These are phyloP conservation scores for Zalophus californianus DNA, from an alignment of 2,797 vertebrate species.

Conservation along the genomic window DNA sequence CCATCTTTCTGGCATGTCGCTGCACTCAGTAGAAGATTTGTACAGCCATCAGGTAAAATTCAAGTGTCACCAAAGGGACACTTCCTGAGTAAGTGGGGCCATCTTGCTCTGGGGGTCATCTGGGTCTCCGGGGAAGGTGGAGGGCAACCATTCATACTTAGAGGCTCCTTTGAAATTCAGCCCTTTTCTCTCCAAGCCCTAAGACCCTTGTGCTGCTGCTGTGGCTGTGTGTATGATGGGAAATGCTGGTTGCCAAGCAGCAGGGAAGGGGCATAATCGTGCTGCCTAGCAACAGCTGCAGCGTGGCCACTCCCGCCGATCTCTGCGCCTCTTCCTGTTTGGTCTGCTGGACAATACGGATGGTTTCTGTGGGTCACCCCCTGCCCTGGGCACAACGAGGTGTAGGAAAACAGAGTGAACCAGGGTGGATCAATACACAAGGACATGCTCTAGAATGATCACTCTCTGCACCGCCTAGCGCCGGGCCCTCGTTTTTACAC, in stretches of 20 bases:
- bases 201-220: slow-evolving; percentile 41
- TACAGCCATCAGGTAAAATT: background rate
- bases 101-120: background rate
- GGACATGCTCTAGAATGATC: background rate
- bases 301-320: slow-evolving; percentile 69
- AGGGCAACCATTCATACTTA: background rate
- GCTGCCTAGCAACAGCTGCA: slow-evolving; percentile 80
- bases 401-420: background rate
- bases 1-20: background rate
- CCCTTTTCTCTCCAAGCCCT: slow-evolving; percentile 21
- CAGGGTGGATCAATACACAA: too few species aligned
- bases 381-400: background rate
- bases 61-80: background rate
- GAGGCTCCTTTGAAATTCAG: background rate
- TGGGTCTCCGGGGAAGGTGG: background rate
- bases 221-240: slow-evolving; percentile 60
- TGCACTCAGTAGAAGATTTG: background rate
- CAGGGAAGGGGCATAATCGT: slow-evolving; percentile 71
- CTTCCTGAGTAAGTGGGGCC: background rate
- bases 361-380: background rate
- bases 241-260: slow-evolving; percentile 81
- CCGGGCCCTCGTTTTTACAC: background rate
- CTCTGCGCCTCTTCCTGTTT: slow-evolving; percentile 65
- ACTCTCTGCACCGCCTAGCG: background rate
- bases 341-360: slow-evolving; percentile 60